These are phyloP conservation scores for Blastomussa wellsi DNA, from an alignment of 92 coral and sea anemone genomes.

Conservation along the genomic window DNA sequence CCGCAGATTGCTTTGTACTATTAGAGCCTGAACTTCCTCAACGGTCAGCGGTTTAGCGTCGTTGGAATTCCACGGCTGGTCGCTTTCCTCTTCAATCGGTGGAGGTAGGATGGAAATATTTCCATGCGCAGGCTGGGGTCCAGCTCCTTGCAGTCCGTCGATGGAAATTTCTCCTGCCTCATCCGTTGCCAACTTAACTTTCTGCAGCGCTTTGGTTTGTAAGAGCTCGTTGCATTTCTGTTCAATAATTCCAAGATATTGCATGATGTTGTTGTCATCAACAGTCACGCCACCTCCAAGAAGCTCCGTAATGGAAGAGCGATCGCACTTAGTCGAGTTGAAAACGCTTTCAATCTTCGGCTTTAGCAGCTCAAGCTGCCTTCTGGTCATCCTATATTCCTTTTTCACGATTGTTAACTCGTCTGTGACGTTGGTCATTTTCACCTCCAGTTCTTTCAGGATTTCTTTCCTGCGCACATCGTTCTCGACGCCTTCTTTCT, in stretches of 20 bases:
- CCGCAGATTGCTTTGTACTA: constrained; percentile 47
- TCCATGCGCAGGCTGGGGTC: constrained; percentile 71
- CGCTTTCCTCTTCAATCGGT: constrained; percentile 73
- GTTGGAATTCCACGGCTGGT: constrained; percentile 39
- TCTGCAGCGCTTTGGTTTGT: constrained; percentile 68
- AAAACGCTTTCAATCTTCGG: constrained; percentile 80
- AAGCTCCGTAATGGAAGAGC: constrained; percentile 76
- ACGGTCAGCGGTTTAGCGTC: constrained; percentile 82
- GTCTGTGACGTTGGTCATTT: constrained; percentile 51
- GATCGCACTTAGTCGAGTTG: constrained; percentile 76
- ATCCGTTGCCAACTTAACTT: constrained; percentile 62
- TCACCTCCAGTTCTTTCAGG: constrained; percentile 71
- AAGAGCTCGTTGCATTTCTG: constrained; percentile 89
- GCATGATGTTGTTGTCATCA: constrained; percentile 83
- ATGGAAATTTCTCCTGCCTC: constrained; percentile 50
- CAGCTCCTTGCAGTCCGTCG: constrained; percentile 81
- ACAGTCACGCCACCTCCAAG: constrained; percentile 88
- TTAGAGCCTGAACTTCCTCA: constrained; percentile 76
- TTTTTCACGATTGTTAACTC: constrained; percentile 56
- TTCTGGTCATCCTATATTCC: constrained; percentile 50
- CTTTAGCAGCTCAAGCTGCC: constrained; percentile 72
- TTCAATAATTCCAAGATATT: constrained; percentile 90
- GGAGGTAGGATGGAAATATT: constrained; percentile 77
- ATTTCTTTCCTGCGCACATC: constrained; percentile 83
- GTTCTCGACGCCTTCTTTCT: constrained; percentile 71